These are phyloP conservation scores for Salvelinus sp. DNA, from an alignment of 2,113 vertebrate genomes.

Conservation along the genomic window DNA sequence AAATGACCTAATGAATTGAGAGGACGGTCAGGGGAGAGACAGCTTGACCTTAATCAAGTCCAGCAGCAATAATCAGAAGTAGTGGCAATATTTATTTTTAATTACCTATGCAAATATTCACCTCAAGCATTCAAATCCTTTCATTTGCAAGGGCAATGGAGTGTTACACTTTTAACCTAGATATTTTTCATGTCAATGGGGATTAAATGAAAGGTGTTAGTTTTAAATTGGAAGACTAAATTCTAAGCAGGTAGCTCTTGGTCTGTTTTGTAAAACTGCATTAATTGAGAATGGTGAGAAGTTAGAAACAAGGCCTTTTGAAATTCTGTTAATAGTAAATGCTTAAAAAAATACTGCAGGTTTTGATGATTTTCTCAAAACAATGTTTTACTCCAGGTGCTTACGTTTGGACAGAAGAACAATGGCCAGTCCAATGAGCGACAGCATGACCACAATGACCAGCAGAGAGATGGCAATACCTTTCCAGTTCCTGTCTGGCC, in stretches of 20 bases:
- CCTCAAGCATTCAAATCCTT: not conserved
- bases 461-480: slow-evolving; percentile 93
- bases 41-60: not conserved
- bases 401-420: slow-evolving; percentile 91
- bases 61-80: not conserved
- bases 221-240: no score
- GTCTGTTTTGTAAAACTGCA: not conserved
- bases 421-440: slow-evolving; percentile 91
- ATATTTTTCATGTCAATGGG: no score
- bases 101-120: not conserved
- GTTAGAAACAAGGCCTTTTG: no score
- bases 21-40: not conserved
- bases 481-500: slow-evolving; percentile 92
- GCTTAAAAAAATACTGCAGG: not conserved
- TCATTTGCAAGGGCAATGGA: not conserved
- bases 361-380: not conserved
- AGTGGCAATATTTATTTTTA: not conserved
- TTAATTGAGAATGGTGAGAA: not conserved
- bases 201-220: no score
- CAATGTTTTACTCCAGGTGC: not conserved
- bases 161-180: not conserved
- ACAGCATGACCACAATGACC: slow-evolving; percentile 89
- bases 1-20: not conserved
- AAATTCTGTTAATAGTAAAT: no score
- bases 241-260: not conserved